Conservation (phyloP, 2,888 invertebrate genomes). For the Microplitis manilae region DNA sequence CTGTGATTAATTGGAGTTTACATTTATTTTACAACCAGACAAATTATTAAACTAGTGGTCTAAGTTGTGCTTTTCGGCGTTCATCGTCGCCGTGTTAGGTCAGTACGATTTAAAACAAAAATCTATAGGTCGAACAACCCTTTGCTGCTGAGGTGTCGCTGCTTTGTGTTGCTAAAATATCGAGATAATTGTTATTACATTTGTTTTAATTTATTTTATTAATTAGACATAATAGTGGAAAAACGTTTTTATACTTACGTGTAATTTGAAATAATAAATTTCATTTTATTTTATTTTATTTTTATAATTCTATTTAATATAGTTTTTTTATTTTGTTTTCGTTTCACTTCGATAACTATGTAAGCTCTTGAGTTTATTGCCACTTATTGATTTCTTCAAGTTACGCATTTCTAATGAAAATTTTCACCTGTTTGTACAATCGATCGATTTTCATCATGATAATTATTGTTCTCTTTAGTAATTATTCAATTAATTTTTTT, state of each 20-base stretch:
- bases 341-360: constrained; percentile 44
- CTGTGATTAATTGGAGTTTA: too few relatives aligned
- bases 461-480: too few relatives aligned
- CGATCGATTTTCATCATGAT: constrained; percentile 47
- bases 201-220: background rate
- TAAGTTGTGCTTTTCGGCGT: background rate
- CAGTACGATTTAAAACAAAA: constrained; percentile 8
- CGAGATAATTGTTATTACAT: background rate
- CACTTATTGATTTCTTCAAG: constrained; percentile 64
- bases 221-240: too few relatives aligned
- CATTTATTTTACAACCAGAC: background rate
- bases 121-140: background rate
- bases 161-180: background rate
- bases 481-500: too few relatives aligned
- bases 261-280: background rate
- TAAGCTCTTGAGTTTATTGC: constrained; percentile 56
- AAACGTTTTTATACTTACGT: too few relatives aligned
- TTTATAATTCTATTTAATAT: constrained; percentile 17
- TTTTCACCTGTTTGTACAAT: constrained; percentile 45
- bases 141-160: background rate
- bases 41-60: background rate
- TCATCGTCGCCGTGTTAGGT: constrained; percentile 10
- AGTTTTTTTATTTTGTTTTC: constrained; percentile 10
- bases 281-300: background rate
- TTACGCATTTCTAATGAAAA: constrained; percentile 57